These are phyloP conservation scores for Listronotus oregonensis DNA, from an alignment of 1,140 invertebrate genomes.

Conservation along the genomic window DNA sequence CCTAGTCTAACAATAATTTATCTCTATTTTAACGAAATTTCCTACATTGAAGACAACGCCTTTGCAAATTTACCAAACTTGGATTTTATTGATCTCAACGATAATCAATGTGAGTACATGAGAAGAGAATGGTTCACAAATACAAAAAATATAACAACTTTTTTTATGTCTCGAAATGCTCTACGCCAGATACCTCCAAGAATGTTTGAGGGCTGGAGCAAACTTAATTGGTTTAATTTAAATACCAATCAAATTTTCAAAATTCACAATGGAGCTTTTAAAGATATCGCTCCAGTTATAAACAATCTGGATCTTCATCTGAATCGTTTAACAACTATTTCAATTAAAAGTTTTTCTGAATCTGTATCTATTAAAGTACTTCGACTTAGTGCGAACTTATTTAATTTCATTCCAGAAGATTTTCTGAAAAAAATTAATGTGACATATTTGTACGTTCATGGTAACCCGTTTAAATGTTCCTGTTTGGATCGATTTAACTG, in stretches of 20 bases:
- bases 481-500: neutral
- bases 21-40: neutral
- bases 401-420: conserved; percentile 2
- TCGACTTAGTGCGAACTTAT: neutral
- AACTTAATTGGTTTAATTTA: neutral
- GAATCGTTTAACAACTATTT: neutral
- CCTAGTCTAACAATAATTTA: no score
- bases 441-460: neutral
- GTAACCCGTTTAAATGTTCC: conserved; percentile 1
- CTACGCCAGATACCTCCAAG: neutral
- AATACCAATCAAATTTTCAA: neutral
- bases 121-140: conserved; percentile 1
- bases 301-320: neutral
- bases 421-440: conserved; percentile 7
- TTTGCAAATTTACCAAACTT: conserved; percentile 1
- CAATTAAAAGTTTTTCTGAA: neutral
- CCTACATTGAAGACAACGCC: neutral
- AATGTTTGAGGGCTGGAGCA: conserved; percentile 5
- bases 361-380: neutral
- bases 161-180: neutral
- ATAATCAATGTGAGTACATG: neutral
- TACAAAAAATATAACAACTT: neutral
- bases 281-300: neutral
- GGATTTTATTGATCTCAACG: neutral
- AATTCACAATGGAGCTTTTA: neutral